Evolutionary conservation across 1,140 invertebrate genomes (phyloP), one percentile per base, ranked within the genome.

Genomic region (Brachionus rotundiformis): DNA sequence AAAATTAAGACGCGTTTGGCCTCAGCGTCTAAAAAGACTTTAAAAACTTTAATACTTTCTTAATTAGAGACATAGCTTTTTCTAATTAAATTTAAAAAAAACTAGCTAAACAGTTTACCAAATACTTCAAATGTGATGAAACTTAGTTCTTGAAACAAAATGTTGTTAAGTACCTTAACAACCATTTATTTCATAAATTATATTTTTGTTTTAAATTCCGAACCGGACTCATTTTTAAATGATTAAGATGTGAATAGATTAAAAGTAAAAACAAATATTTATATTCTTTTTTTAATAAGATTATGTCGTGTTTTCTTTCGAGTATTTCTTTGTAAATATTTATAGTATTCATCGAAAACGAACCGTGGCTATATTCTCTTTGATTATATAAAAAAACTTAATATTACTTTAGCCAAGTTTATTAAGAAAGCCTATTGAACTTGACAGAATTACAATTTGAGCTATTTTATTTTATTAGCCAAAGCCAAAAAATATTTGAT

Each of bases 371-470:
- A 49, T 49, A 49, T 49, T 3, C 47, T 49, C n/a, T 49, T 49
- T 49, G 16, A 16, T 49, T 49, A 49, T n/a, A n/a, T 19, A 49
- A 10, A 41, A 49, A 49, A 49, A 7, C 16, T 3, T 49, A 23
- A 49, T 23, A 49, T 49, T 49, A 49, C 47, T 49, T 49, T 49
- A 16, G 47, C 47, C 47, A 6, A 49, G n/a, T 49, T n/a, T 11
- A 49, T 49, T 49, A 49, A 49, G 47, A 49, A 49, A 16, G 13
- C 47, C 16, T 49, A 49, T 16, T 49, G 16, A 49, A 49, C 16
- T 49, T 49, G 47, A 49, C 47, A 49, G 47, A 49, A 49, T 49
- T 49, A 49, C 47, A 49, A 49, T 49, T 36, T 36, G 33, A 36
- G 33, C 33, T 36, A 36, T 36, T 36, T n/a, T n/a, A n/a, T n/a